Base-by-base conservation (phyloP, 1,140 invertebrate genomes). In the Anastatus disparis region DNA sequence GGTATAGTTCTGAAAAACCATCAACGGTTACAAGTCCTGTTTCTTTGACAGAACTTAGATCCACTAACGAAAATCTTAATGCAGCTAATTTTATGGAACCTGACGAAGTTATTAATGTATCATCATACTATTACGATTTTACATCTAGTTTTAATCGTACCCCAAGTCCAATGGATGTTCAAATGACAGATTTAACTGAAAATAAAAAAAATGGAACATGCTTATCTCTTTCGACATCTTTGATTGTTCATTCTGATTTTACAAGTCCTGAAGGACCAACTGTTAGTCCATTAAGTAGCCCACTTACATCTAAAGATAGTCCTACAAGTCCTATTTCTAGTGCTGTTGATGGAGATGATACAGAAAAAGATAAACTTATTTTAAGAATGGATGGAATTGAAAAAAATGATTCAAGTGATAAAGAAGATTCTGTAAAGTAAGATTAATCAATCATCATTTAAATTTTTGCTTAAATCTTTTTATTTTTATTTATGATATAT, bases 1-100 rank as follows among this genome's bases (percentile, higher is more conserved):
- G 91, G 1, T 92, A 92, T 74, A 91, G 90, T 83, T 92, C 91
- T 0, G 91, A 92, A 74, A 92, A 92, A 77, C 84, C 71, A 75
- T 88, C 80, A 79, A 83, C 80, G 73, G 84, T 87, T 22, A 81
- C 87, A 24, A 89, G 88, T 80, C 88, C 89, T 0, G 85, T 87
- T 22, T 79, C 80, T 26, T 75, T 78, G 8, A 50, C 61, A 2
- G 74, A 79, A 24, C 53, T 67, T 27, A 35, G 12, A 48, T 3
- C 53, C 31, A 56, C 20, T 9, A 27, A 72, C 40, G 2, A 31
- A 26, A 72, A 65, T 29, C 71, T 66, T 24, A 62, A 76, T 13
- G 63, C 24, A 9, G 7, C 27, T 9, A 38, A 61, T 35, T 17
- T n/a, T n/a, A n/a, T n/a, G n/a, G n/a, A n/a, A n/a, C n/a, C n/a